Evolutionary conservation across 1,140 invertebrate genomes (phyloP).

Genomic region (Drosophila novamexicana): DNA sequence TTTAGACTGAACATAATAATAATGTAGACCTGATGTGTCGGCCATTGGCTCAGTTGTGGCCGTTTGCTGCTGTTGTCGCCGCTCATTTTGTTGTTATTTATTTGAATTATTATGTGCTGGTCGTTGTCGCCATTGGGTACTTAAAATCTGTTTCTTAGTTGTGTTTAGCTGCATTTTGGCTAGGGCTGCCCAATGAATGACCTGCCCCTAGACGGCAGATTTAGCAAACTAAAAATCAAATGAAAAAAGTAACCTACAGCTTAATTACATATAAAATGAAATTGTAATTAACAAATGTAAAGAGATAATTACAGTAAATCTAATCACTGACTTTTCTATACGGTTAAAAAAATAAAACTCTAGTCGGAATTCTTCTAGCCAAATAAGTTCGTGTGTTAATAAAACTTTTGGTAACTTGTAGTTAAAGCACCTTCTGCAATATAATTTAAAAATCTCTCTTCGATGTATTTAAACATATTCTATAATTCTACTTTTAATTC

Average conservation of each 20-base stretch:
- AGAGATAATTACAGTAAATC: too few species aligned
- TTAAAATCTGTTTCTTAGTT: conserved; percentile 40
- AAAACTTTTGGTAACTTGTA: too few species aligned
- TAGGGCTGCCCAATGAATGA: conserved; percentile 27
- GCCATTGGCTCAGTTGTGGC: conserved; percentile 43
- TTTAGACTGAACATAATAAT: conserved; percentile 80
- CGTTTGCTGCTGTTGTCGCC: conserved; percentile 44
- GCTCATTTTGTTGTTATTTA: conserved; percentile 58
- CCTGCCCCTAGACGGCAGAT: conserved; percentile 24
- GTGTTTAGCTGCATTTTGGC: conserved; percentile 29
- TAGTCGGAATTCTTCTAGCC: too few species aligned
- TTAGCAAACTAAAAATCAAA: not conserved
- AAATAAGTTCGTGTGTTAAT: too few species aligned
- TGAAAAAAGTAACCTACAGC: not conserved
- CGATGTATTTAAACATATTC: too few species aligned
- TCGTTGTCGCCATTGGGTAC: conserved; percentile 69
- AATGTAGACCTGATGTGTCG: conserved; percentile 64
- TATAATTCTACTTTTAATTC: too few species aligned
- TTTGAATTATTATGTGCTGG: conserved; percentile 74
- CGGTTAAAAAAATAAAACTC: too few species aligned
- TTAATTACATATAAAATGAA: too few species aligned
- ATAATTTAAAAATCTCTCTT: too few species aligned
- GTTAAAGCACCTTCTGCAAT: too few species aligned
- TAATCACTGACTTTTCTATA: too few species aligned
- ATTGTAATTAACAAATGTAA: too few species aligned